Conservation (phyloP, 2,113 vertebrate species). For the Entomyzon cyanotis region DNA sequence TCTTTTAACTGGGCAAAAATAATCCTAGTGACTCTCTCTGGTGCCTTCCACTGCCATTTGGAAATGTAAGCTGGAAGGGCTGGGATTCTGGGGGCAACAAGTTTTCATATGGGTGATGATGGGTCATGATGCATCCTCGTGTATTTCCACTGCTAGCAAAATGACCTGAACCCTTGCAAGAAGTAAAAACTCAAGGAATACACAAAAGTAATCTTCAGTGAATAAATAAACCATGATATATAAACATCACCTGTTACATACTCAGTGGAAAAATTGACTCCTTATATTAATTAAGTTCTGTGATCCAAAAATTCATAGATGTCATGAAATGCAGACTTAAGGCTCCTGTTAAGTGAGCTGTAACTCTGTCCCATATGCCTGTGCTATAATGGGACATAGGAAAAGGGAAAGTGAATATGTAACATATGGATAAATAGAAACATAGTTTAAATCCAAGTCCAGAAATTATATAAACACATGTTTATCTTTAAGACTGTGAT, state of each 20-base stretch:
- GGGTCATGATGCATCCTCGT: not conserved
- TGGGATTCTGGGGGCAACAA: not conserved
- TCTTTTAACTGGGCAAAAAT: not conserved
- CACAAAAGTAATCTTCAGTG: not conserved
- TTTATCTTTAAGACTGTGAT: not conserved
- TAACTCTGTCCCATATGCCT: not conserved
- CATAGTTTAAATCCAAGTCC: not conserved
- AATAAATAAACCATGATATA: not conserved
- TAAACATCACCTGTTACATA: not conserved
- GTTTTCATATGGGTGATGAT: fast-evolving
- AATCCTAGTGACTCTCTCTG: not conserved
- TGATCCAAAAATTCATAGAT: not conserved
- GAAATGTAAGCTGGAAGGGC: not conserved
- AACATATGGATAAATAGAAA: not conserved
- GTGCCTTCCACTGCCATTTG: not conserved
- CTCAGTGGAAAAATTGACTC: not conserved
- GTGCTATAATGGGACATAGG: not conserved
- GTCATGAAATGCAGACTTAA: not conserved
- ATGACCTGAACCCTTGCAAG: not conserved
- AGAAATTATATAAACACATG: not conserved
- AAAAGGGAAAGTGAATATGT: not conserved
- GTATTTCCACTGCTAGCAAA: not conserved
- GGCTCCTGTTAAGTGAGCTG: not conserved
- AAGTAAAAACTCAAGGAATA: not conserved
- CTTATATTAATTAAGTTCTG: not conserved